phyloP scores from a whole-genome alignment of 2,797 vertebrate species.

The Neosilurus hyrtlii region DNA sequence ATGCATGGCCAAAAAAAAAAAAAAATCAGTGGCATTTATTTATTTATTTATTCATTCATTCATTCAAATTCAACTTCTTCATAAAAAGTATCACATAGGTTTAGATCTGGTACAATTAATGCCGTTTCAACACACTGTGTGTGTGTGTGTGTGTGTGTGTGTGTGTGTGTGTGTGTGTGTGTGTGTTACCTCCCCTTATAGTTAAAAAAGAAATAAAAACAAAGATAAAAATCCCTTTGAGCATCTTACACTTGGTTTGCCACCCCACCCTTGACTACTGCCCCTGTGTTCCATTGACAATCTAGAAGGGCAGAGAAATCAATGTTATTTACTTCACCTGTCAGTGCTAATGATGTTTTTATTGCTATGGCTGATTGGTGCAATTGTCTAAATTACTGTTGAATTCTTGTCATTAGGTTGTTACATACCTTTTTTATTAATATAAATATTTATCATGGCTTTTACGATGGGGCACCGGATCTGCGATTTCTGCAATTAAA shows the following conservation, averaged over 20 bases:
- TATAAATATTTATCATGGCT: no score
- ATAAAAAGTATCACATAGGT: conserved; percentile 17
- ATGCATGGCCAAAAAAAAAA: neutral
- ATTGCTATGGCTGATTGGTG: neutral
- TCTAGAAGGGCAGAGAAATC: no score
- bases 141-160: no score
- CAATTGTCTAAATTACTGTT: neutral
- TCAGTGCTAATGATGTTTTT: no score
- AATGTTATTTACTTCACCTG: no score
- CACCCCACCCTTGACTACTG: neutral
- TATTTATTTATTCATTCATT: neutral
- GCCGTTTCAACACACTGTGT: neutral
- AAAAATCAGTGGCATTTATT: neutral
- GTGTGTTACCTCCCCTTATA: neutral
- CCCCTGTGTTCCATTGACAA: neutral
- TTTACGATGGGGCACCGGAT: no score
- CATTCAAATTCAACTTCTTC: neutral
- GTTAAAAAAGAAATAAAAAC: neutral
- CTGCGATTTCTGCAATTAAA: no score
- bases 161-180: no score
- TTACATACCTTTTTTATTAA: neutral
- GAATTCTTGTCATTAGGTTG: neutral
- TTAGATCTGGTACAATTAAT: neutral
- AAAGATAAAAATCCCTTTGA: neutral
- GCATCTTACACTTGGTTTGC: neutral